phyloP scores from a whole-genome alignment of 1,140 invertebrate species.

The Cataglyphis hispanica region DNA sequence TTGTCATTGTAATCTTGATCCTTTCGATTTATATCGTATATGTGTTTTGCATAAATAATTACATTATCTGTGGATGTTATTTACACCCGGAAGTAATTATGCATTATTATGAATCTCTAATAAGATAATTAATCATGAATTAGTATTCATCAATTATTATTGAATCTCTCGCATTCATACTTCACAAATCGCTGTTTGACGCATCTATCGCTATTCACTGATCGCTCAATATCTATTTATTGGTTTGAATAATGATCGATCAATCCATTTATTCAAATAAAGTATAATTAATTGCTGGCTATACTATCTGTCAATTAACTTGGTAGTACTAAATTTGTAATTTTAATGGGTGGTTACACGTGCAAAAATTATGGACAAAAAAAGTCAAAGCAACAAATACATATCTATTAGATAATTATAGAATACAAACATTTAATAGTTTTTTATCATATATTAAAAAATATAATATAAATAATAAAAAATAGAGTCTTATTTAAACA shows the following conservation, averaged over 20 bases:
- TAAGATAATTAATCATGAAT: slow-evolving; percentile 37
- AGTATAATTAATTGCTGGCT: slow-evolving; percentile 26
- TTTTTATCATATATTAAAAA: background rate
- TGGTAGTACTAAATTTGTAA: slow-evolving; percentile 22
- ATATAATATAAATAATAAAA: background rate
- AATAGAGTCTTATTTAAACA: slow-evolving; percentile 19
- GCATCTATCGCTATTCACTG: slow-evolving; percentile 5
- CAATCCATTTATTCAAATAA: slow-evolving; percentile 23
- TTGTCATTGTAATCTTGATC: background rate
- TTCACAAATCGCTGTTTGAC: slow-evolving; percentile 14
- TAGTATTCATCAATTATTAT: slow-evolving; percentile 14
- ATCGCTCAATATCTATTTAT: slow-evolving; percentile 22
- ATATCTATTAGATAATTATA: background rate
- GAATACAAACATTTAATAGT: background rate
- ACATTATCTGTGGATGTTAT: background rate
- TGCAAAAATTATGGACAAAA: background rate
- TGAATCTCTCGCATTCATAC: background rate
- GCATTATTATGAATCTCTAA: slow-evolving; percentile 1
- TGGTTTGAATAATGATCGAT: slow-evolving; percentile 8
- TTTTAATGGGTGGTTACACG: background rate
- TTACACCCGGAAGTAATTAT: slow-evolving; percentile 1
- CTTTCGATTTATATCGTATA: background rate
- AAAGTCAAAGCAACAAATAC: background rate
- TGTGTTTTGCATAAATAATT: slow-evolving; percentile 14
- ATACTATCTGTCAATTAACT: slow-evolving; percentile 1